Conservation (phyloP, 2,113 vertebrate species). For the Centropristis striata region DNA sequence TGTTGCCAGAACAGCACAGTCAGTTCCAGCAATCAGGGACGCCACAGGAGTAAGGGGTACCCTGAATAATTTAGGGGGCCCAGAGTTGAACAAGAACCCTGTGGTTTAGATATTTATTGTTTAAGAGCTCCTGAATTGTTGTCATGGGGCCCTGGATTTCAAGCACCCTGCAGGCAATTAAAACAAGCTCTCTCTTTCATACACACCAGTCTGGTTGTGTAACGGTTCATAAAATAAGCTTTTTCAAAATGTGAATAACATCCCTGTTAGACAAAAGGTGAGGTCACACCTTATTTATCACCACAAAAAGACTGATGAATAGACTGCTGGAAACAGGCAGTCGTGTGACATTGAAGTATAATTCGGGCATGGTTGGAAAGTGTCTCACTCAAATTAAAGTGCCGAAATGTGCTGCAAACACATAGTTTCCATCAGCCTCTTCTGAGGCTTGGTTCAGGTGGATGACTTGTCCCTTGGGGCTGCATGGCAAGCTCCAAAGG, state of each 20-base stretch:
- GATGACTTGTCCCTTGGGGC: conserved; percentile 23
- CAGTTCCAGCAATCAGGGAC: conserved; percentile 19
- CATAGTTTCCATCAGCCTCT: conserved; percentile 1
- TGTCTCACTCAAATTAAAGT: neutral
- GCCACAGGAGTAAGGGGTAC: neutral
- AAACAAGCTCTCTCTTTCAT: conserved; percentile 14
- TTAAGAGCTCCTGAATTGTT: conserved; percentile 32
- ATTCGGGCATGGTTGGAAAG: neutral
- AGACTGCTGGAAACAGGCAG: neutral
- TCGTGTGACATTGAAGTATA: neutral
- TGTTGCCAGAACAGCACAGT: conserved; percentile 17
- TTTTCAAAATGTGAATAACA: conserved; percentile 38
- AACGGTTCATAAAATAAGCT: conserved; percentile 29
- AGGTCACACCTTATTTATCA: neutral
- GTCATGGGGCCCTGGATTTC: conserved; percentile 26
- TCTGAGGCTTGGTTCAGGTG: conserved; percentile 24
- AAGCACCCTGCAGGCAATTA: conserved; percentile 37
- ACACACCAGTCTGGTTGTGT: neutral
- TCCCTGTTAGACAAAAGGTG: conserved; percentile 7
- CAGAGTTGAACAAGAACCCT: conserved; percentile 6
- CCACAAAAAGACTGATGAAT: conserved; percentile 4
- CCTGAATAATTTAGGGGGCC: conserved; percentile 31
- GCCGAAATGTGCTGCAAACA: neutral
- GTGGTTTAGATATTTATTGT: conserved; percentile 46
- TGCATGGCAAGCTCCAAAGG: conserved; percentile 24